These are phyloP conservation scores for Chaenocephalus aceratus DNA, from an alignment of 2,113 vertebrate genomes.

Conservation along the genomic window DNA sequence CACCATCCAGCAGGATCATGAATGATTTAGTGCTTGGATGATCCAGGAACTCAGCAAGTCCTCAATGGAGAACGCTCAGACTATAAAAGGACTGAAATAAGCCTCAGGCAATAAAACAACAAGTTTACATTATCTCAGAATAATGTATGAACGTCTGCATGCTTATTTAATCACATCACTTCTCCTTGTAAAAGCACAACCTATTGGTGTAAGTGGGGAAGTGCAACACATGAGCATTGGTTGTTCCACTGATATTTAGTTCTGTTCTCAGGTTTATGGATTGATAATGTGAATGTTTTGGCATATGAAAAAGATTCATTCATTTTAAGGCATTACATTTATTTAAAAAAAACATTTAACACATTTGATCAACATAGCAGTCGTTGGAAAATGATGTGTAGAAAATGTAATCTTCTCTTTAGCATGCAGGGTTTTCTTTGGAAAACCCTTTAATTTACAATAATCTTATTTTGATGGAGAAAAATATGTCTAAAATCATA, in stretches of 20 bases:
- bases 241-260: neutral
- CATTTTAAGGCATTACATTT: neutral
- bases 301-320: no score
- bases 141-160: slow-evolving; percentile 7
- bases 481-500: neutral
- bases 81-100: neutral
- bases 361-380: neutral
- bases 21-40: slow-evolving; percentile 57
- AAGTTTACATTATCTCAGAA: slow-evolving; percentile 20
- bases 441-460: neutral
- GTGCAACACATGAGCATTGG: neutral
- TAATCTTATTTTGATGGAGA: neutral
- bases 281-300: neutral
- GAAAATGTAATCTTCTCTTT: neutral
- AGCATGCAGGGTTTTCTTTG: neutral
- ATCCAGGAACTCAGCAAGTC: slow-evolving; percentile 43
- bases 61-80: slow-evolving; percentile 4
- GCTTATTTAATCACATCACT: neutral
- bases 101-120: slow-evolving; percentile 4
- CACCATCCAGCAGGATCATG: slow-evolving; percentile 43
- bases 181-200: slow-evolving; percentile 19
- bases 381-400: neutral
- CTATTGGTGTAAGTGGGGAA: slow-evolving; percentile 42
- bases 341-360: neutral
- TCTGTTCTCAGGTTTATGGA: neutral